A percentile compares a stretch with the other conserved stretches of the same genome.
Conservation (phyloP, 1,140 invertebrate genomes). For the Hylaeus volcanicus region DNA sequence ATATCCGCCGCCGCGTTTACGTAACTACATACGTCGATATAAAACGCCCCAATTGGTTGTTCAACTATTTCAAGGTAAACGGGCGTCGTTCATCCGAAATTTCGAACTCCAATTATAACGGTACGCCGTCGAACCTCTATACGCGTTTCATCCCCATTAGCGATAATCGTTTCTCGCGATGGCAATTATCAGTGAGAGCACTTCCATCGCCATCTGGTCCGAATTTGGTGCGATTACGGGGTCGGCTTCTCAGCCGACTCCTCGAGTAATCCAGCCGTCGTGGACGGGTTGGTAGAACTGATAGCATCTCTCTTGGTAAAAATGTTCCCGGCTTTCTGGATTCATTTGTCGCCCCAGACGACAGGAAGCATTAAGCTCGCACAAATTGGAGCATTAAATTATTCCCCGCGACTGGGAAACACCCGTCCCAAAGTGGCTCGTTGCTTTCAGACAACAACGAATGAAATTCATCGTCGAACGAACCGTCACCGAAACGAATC, state of each 20-base stretch:
- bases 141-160: not conserved
- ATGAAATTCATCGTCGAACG: constrained; percentile 9
- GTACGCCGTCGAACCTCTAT: not conserved
- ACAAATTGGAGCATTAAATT: constrained; percentile 25
- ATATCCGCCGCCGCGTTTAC: too few relatives aligned
- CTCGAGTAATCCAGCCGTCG: not conserved
- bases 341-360: constrained; percentile 12
- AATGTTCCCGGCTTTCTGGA: not conserved
- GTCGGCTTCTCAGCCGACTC: not conserved
- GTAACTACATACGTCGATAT: too few relatives aligned
- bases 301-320: not conserved
- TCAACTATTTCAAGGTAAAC: too few relatives aligned
- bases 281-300: not conserved
- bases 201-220: not conserved
- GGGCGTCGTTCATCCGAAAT: not conserved
- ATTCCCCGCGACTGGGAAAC: not conserved
- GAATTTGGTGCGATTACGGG: not conserved
- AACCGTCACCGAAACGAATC: not conserved
- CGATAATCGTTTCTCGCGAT: not conserved
- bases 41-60: too few relatives aligned
- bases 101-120: not conserved
- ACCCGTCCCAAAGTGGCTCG: not conserved
- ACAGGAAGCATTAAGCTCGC: not conserved
- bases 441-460: not conserved
- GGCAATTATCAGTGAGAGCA: not conserved